These are phyloP conservation scores for Blastobasis adustella DNA, from an alignment of 2,888 invertebrate species.

Conservation along the genomic window DNA sequence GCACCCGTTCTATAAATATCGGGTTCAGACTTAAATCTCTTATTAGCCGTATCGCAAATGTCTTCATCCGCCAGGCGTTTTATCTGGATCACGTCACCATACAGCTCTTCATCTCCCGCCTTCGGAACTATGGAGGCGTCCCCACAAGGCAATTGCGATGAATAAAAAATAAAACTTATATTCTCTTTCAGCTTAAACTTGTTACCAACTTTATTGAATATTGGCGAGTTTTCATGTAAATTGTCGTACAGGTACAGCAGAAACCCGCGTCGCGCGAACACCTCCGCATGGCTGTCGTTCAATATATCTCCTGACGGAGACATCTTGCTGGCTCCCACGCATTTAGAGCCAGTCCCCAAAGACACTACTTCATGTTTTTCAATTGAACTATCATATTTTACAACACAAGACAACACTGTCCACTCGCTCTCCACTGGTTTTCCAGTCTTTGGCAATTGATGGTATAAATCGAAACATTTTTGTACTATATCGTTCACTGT, in stretches of 20 bases:
- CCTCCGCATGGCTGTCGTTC: constrained; percentile 95
- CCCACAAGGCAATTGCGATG: constrained; percentile 93
- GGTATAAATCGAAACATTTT: constrained; percentile 76
- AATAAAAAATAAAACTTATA: constrained; percentile 86
- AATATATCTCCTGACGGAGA: constrained; percentile 80
- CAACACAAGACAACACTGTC: constrained; percentile 87
- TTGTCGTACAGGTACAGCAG: constrained; percentile 83
- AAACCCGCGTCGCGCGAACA: constrained; percentile 88
- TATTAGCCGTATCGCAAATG: constrained; percentile 23
- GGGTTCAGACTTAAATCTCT: constrained; percentile 22
- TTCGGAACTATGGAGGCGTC: constrained; percentile 91
- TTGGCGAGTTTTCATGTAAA: constrained; percentile 48
- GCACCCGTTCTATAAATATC: constrained; percentile 90
- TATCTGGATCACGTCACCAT: constrained; percentile 38
- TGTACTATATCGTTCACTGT: constrained; percentile 62
- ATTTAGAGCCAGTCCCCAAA: constrained; percentile 94
- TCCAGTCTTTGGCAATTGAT: constrained; percentile 82
- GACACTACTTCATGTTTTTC: constrained; percentile 78
- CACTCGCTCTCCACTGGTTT: constrained; percentile 86
- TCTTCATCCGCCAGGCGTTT: constrained; percentile 34
- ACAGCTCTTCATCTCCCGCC: constrained; percentile 32
- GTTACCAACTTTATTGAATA: constrained; percentile 40
- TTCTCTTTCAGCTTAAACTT: constrained; percentile 69
- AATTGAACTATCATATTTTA: constrained; percentile 60
- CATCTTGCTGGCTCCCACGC: constrained; percentile 83